Evolutionary conservation across 2,113 vertebrate species (phyloP).

Genomic region (Sceloporus tristichus): DNA sequence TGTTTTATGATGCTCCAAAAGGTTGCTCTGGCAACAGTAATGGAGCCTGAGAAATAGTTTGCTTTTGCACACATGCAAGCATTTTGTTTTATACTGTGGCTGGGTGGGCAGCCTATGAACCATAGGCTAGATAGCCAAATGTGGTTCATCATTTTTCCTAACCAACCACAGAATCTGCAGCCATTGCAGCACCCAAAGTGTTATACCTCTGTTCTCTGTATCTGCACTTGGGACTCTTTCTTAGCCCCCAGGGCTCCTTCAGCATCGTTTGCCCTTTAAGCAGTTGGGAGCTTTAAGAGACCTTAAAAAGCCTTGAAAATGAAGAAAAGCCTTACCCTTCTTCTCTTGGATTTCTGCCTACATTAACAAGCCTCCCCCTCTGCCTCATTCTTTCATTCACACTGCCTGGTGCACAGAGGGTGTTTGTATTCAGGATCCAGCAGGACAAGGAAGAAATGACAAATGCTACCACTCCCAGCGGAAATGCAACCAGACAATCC

Average conservation of each 20-base stretch:
- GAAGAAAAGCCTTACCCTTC: constrained; percentile 9
- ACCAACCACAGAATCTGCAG: neutral
- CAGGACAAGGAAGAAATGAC: neutral
- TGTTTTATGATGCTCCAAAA: neutral
- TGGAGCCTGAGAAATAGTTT: neutral
- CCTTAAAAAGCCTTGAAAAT: constrained; percentile 4
- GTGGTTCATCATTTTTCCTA: neutral
- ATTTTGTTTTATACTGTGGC: neutral
- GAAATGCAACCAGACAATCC: neutral
- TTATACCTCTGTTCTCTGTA: neutral
- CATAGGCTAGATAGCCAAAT: neutral
- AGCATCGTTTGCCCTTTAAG: constrained; percentile 38
- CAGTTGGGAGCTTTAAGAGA: constrained; percentile 8
- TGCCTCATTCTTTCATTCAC: constrained; percentile 28
- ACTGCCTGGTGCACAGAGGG: constrained; percentile 17
- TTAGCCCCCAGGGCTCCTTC: constrained; percentile 6
- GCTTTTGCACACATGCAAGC: neutral
- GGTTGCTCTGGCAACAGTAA: neutral
- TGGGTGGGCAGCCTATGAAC: neutral
- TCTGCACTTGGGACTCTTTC: neutral
- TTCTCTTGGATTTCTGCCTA: constrained; percentile 43
- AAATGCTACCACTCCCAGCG: accelerated
- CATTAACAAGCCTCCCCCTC: constrained; percentile 24
- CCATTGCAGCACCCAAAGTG: neutral
- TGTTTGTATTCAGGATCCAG: neutral